Evolutionary conservation across 2,797 vertebrate genomes (phyloP).

Genomic region (Xenentodon cancila): DNA sequence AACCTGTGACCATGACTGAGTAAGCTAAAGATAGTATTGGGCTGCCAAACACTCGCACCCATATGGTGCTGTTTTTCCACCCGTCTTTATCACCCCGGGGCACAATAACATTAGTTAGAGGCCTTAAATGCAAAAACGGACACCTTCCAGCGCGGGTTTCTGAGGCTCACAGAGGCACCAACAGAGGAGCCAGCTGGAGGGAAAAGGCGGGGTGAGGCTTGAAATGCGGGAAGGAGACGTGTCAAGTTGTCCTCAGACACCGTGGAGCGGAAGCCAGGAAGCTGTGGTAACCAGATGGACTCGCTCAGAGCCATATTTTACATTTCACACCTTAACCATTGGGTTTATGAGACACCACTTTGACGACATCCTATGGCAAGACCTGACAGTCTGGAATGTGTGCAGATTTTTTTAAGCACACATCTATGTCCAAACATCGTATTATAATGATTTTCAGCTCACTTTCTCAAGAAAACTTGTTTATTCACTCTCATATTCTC

Average conservation of each 20-base stretch:
- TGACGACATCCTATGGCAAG: constrained; percentile 19
- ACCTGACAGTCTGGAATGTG: constrained; percentile 15
- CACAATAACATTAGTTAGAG: constrained; percentile 56
- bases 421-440: constrained; percentile 6
- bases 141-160: constrained; percentile 40
- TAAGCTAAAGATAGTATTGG: background rate
- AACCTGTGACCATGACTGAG: constrained; percentile 5
- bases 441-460: constrained; percentile 5
- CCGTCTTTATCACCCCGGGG: constrained; percentile 31
- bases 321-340: constrained; percentile 32
- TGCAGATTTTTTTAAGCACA: constrained; percentile 22
- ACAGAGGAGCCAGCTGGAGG: constrained; percentile 58
- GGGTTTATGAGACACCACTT: constrained; percentile 21
- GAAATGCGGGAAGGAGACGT: constrained; percentile 26
- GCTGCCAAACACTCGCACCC: constrained; percentile 36
- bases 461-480: constrained; percentile 3
- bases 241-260: constrained; percentile 52
- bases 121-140: constrained; percentile 62
- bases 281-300: constrained; percentile 58
- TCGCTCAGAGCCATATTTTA: constrained; percentile 47
- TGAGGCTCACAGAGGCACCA: constrained; percentile 44
- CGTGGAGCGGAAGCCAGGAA: constrained; percentile 34
- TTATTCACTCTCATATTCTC: constrained; percentile 3
- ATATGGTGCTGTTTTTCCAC: constrained; percentile 48
- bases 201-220: constrained; percentile 21